Base-by-base conservation (phyloP, 2,888 invertebrate genomes). In the Congeria kusceri region DNA sequence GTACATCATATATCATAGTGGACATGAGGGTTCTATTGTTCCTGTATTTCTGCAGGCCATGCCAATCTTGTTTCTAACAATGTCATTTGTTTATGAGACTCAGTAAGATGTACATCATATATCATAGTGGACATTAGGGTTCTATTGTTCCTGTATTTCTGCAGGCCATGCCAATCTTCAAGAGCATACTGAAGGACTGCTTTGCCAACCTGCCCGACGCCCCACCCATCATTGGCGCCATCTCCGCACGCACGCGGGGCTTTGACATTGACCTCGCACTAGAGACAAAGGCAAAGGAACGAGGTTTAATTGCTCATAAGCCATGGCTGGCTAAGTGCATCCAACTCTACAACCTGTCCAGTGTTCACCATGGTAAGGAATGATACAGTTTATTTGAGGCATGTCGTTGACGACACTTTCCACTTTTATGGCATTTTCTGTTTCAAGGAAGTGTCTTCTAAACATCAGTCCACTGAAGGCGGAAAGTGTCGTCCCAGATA, bases 251-350 rank as follows among this genome's bases (percentile, higher is more conserved):
- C 39, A 80, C 87, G 0, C 77, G 90, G 3, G 84, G 86, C 11
- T 83, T 85, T 62, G 91, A 92, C 68, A 84, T 92, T 46, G 92
- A 92, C 70, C 29, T 84, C 20, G 87, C 89, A 5, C 77, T 92
- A 11, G 91, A 91, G 74, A 83, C 82, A 29, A 89, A 91, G 64
- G 90, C 92, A 9, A 80, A 85, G 53, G 92, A 92, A 18, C 77
- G 84, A 29, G 91, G 91, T 15, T 83, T 91, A 18, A 84, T 92
- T 15, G 87, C 93, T 0, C 92, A 92, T 81, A 92, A 93, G 75
- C 89, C 91, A 3, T 93, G 93, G 93, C 83, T 92, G 4, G 88
- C 88, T 47, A 92, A 92, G 77, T 92, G 92, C 83, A 77, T 89
- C 77, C 93, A 93, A 84, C 89, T 93, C 44, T 92, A 91, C 80